Evolutionary conservation across 1,140 invertebrate species (phyloP).

Genomic region (Formica exsecta): DNA sequence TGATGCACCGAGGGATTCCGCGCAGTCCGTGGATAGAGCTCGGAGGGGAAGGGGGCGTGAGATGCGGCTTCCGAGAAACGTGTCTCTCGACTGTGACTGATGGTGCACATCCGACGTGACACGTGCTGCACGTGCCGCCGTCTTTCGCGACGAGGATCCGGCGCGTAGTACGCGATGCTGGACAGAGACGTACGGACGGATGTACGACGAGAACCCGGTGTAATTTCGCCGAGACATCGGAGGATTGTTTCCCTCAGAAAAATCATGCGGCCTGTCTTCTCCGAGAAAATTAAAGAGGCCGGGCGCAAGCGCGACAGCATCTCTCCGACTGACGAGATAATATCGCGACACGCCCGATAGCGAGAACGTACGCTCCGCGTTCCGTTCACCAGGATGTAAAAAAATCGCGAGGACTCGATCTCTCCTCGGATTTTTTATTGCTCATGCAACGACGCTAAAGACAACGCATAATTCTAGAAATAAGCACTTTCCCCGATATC

Average conservation of each 20-base stretch:
- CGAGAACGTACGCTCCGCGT: slow-evolving; percentile 16
- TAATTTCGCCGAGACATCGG: slow-evolving; percentile 63
- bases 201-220: slow-evolving; percentile 28
- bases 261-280: background rate
- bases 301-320: slow-evolving; percentile 18
- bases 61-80: slow-evolving; percentile 68
- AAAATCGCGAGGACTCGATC: slow-evolving; percentile 17
- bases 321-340: slow-evolving; percentile 40
- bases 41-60: background rate
- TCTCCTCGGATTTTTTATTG: background rate
- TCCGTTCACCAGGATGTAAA: background rate
- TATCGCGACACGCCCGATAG: slow-evolving; percentile 38
- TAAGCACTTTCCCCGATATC: slow-evolving; percentile 8
- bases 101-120: slow-evolving; percentile 66
- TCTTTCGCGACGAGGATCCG: slow-evolving; percentile 42
- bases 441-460: slow-evolving; percentile 9
- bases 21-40: background rate
- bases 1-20: slow-evolving; percentile 52
- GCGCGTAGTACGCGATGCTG: background rate
- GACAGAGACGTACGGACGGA: slow-evolving; percentile 32
- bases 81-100: slow-evolving; percentile 71
- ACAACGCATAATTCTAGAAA: slow-evolving; percentile 35
- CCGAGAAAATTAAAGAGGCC: slow-evolving; percentile 48
- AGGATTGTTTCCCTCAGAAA: slow-evolving; percentile 48
- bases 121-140: slow-evolving; percentile 71